phyloP scores from a whole-genome alignment of 2,797 vertebrate genomes.

The Apogon hyalosoma region DNA sequence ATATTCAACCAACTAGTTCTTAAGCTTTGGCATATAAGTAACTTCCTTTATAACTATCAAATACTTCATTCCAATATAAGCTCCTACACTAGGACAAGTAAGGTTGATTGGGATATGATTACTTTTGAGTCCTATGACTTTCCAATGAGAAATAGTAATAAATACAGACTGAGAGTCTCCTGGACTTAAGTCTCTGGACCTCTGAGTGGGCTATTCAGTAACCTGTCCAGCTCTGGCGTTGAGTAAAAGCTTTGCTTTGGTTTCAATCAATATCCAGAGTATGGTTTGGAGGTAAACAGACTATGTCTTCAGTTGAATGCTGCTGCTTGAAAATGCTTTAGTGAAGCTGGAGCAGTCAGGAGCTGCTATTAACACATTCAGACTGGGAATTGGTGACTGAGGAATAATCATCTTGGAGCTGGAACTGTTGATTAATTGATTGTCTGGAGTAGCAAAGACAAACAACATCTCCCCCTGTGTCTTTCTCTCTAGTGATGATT shows the following conservation, averaged over 20 bases:
- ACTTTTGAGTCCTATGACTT: too few species aligned
- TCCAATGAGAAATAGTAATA: too few species aligned
- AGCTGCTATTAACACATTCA: neutral
- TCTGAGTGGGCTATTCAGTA: neutral
- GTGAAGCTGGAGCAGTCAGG: neutral
- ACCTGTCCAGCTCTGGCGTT: slow-evolving; percentile 18
- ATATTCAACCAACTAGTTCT: too few species aligned
- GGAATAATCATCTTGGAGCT: slow-evolving; percentile 19
- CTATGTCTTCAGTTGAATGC: slow-evolving; percentile 2
- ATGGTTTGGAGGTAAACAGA: neutral
- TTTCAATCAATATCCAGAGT: slow-evolving; percentile 30
- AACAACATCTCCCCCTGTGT: too few species aligned
- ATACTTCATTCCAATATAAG: too few species aligned
- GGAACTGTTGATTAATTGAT: slow-evolving; percentile 21
- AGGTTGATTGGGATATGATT: too few species aligned
- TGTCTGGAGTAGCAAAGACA: slow-evolving; percentile 6
- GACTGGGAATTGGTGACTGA: neutral
- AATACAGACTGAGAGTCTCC: too few species aligned
- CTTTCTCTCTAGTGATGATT: too few species aligned
- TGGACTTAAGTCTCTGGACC: neutral
- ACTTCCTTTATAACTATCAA: too few species aligned
- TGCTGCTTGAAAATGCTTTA: slow-evolving; percentile 17
- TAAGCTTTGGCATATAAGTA: too few species aligned
- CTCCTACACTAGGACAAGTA: too few species aligned
- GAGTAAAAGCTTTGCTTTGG: slow-evolving; percentile 17